A percentile compares a stretch with the other conserved stretches of the same genome.
phyloP scores from a whole-genome alignment of 2,797 vertebrate genomes.

The Labroides dimidiatus region DNA sequence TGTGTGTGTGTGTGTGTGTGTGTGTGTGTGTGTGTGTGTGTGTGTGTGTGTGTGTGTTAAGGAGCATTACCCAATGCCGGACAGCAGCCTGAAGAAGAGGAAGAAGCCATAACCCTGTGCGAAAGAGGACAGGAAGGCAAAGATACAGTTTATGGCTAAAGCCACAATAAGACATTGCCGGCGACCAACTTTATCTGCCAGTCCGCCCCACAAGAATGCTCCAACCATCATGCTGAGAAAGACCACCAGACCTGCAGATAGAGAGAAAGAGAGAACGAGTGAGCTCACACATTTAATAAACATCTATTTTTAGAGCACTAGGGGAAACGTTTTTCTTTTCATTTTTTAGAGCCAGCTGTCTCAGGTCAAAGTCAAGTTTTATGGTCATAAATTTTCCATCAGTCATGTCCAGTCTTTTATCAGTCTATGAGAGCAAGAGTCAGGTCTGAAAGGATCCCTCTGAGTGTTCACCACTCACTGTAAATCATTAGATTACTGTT shows the following conservation, averaged over 20 bases:
- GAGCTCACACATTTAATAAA: background rate
- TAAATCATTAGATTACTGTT: too few species aligned
- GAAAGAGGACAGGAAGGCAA: constrained; percentile 93
- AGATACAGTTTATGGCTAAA: constrained; percentile 90
- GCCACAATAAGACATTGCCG: constrained; percentile 90
- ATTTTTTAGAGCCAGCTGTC: too few species aligned
- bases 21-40: too few species aligned
- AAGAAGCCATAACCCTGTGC: constrained; percentile 95
- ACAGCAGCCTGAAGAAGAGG: constrained; percentile 96
- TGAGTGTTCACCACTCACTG: too few species aligned
- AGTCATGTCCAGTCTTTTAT: too few species aligned
- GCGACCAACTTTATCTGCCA: constrained; percentile 94
- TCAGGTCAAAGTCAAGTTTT: too few species aligned
- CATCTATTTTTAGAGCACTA: too few species aligned
- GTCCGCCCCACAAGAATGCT: constrained; percentile 92
- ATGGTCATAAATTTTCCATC: too few species aligned
- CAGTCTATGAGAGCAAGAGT: too few species aligned
- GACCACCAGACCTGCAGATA: constrained; percentile 89
- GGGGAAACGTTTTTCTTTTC: too few species aligned
- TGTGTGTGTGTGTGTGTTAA: background rate
- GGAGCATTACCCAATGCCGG: constrained; percentile 89
- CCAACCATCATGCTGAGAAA: constrained; percentile 98
- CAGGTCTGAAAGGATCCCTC: too few species aligned
- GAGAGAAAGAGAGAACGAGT: background rate
- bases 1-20: too few species aligned